Evolutionary conservation across 2,888 invertebrate species (phyloP).

Genomic region (Iphiclides podalirius): DNA sequence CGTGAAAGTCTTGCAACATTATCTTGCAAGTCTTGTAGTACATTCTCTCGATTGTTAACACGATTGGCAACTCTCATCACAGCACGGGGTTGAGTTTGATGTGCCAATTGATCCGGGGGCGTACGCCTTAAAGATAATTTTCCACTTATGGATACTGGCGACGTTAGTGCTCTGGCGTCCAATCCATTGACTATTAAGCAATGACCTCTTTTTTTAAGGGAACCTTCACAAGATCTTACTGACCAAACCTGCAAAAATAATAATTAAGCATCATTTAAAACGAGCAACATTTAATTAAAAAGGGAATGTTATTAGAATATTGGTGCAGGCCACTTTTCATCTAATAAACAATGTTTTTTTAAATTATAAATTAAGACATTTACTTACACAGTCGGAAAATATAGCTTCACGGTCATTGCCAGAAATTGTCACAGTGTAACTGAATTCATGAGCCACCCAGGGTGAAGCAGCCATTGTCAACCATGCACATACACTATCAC

Average conservation of each 20-base stretch:
- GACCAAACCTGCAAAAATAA: slow-evolving; percentile 69
- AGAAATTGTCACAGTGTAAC: slow-evolving; percentile 66
- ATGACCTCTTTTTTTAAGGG: slow-evolving; percentile 64
- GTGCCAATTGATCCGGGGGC: slow-evolving; percentile 48
- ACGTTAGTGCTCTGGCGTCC: slow-evolving; percentile 56
- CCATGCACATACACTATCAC: slow-evolving; percentile 58
- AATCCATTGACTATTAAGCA: slow-evolving; percentile 53
- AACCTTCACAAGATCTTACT: slow-evolving; percentile 67
- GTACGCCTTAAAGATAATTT: slow-evolving; percentile 60
- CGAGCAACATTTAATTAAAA: background rate
- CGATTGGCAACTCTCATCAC: slow-evolving; percentile 67
- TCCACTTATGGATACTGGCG: slow-evolving; percentile 50
- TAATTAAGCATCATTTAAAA: no score
- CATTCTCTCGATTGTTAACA: slow-evolving; percentile 51
- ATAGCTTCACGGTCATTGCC: slow-evolving; percentile 73
- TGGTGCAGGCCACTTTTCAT: no score
- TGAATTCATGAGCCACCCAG: slow-evolving; percentile 62
- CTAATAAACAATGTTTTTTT: no score
- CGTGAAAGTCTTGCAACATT: slow-evolving; percentile 59
- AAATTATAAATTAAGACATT: no score
- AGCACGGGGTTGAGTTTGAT: slow-evolving; percentile 58
- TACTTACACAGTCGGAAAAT: slow-evolving; percentile 68
- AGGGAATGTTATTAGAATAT: no score
- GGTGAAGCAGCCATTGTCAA: slow-evolving; percentile 67
- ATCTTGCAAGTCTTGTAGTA: slow-evolving; percentile 57